Evolutionary conservation across 2,113 vertebrate genomes (phyloP).

Genomic region (Vulpes ferrilata): DNA sequence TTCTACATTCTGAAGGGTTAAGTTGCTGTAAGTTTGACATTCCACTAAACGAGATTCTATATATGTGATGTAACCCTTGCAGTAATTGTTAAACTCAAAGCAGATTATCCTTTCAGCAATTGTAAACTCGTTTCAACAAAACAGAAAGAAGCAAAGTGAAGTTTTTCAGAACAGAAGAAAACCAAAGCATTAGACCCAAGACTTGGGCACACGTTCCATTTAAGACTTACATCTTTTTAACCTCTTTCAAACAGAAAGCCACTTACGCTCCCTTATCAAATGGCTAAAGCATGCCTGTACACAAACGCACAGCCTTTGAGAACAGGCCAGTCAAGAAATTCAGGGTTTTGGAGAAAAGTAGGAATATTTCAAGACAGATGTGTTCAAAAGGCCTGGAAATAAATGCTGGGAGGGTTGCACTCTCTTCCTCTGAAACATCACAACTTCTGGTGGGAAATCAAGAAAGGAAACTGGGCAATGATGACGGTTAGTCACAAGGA

Average conservation of each 20-base stretch:
- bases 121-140: conserved; percentile 27
- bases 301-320: not conserved
- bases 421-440: conserved; percentile 79
- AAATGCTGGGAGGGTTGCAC: conserved; percentile 62
- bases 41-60: not conserved
- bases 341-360: not conserved
- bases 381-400: conserved; percentile 60
- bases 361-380: not conserved
- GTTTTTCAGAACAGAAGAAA: conserved; percentile 25
- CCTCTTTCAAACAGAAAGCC: conserved; percentile 63
- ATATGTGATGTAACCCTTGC: not conserved
- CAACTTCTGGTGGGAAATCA: conserved; percentile 83
- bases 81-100: not conserved
- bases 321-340: not conserved
- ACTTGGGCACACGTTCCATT: not conserved
- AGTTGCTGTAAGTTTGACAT: conserved; percentile 10
- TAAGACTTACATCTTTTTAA: conserved; percentile 57
- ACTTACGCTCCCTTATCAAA: conserved; percentile 33
- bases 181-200: not conserved
- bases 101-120: not conserved
- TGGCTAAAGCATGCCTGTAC: not conserved
- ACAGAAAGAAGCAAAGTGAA: not conserved
- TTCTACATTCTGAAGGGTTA: not conserved
- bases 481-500: conserved; percentile 80
- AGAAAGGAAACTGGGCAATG: conserved; percentile 84